These are phyloP conservation scores for Alloscopus bannaensis DNA, from an alignment of 2,888 invertebrate genomes.

Conservation along the genomic window DNA sequence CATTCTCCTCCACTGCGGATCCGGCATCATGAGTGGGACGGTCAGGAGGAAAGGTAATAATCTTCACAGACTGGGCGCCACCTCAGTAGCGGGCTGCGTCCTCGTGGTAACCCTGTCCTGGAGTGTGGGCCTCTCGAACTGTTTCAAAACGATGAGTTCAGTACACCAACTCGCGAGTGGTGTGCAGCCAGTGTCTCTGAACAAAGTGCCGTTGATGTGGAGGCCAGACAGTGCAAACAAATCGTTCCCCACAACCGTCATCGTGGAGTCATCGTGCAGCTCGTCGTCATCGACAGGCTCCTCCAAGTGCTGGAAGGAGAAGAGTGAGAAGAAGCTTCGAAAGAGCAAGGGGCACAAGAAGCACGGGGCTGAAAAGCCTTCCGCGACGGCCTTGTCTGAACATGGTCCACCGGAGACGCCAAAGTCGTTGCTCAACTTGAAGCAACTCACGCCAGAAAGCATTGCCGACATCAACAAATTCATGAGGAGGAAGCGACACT, in stretches of 20 bases:
- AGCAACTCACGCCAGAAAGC: slow-evolving; percentile 23
- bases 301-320: background rate
- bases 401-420: slow-evolving; percentile 27
- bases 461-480: slow-evolving; percentile 41
- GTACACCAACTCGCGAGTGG: slow-evolving; percentile 5
- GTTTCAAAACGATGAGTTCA: slow-evolving; percentile 31
- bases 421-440: slow-evolving; percentile 25
- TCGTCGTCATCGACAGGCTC: slow-evolving; percentile 3
- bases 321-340: background rate
- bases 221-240: slow-evolving; percentile 9
- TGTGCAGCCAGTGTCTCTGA: slow-evolving; percentile 5
- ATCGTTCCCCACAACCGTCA: background rate
- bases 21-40: background rate
- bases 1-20: background rate
- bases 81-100: background rate
- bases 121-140: background rate
- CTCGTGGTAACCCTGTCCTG: background rate
- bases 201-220: slow-evolving; percentile 40
- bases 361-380: background rate
- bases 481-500: slow-evolving; percentile 41
- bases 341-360: background rate
- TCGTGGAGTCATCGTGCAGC: background rate
- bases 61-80: background rate
- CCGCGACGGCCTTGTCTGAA: background rate
- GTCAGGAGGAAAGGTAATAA: background rate